Base-by-base conservation (phyloP, 2,113 vertebrate genomes). In the Micromys minutus region DNA sequence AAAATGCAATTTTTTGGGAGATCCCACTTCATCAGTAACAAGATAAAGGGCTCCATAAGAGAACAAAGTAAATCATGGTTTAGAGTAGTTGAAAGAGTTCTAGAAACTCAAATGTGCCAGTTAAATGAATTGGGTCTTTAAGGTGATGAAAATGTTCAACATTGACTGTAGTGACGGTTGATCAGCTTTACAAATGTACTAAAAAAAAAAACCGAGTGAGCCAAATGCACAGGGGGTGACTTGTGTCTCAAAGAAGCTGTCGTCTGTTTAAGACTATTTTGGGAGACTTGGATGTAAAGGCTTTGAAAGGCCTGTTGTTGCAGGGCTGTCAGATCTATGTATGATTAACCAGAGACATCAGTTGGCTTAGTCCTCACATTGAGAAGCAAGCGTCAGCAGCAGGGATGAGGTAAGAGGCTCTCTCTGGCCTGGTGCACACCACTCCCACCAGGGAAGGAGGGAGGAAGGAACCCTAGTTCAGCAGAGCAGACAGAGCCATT, bases 141-240 rank as follows among this genome's bases (percentile, higher is more conserved):
- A 31, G 9, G 8, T 80, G 24, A 93, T 57, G 79, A 77, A 87
- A 84, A 76, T 88, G 13, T 96, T 90, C 84, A 55, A 93, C 77
- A 21, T 63, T 52, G 57, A 77, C 13, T 94, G 24, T 67, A 19
- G 50, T 63, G 42, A 77, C 72, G 55, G 22, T 69, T 50, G 19
- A 22, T 67, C 34, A 65, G 26, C 13, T 79, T 52, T 52, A 42
- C 76, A 69, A 88, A 59, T 50, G 80, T n/a, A 89, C 36, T 83
- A 24, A 88, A 90, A 86, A 52, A 1, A 24, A 88, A 90, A 86
- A 52, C 0, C 31, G 42, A 75, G 39, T 93, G 47, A 4, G 24
- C 80, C 19, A 71, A 84, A 36, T 96, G 7, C 77, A 42, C 21
- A 50, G 19, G 39, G 77, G 67, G 2, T 79, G 89, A 97, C 71